A percentile compares a stretch with the other conserved stretches of the same genome.
Conservation (phyloP, 2,113 vertebrate genomes). For the Gavialis gangeticus region DNA sequence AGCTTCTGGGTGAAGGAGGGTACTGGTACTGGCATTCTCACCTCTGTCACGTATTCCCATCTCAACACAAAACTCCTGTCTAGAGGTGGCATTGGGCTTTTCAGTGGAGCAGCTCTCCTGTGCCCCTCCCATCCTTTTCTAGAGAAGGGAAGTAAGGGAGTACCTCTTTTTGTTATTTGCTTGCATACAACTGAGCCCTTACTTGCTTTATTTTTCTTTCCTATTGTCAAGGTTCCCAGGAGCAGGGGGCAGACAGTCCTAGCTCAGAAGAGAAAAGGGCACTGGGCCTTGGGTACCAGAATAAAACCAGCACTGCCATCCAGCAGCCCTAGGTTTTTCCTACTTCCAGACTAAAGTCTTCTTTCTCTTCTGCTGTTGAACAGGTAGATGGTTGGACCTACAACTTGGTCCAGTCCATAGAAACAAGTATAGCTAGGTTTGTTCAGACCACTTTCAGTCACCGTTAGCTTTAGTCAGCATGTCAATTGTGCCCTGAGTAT, state of each 20-base stretch:
- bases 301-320: neutral
- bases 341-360: rapidly evolving
- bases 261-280: neutral
- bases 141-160: neutral
- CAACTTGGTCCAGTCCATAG: neutral
- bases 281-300: neutral
- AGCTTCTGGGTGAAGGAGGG: rapidly evolving
- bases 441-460: neutral
- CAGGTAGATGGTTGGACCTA: neutral
- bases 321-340: neutral
- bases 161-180: neutral
- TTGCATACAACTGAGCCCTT: neutral
- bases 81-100: neutral
- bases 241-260: neutral
- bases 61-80: neutral
- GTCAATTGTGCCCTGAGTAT: neutral
- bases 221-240: neutral
- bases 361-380: neutral
- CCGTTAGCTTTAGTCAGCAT: neutral
- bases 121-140: neutral
- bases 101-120: too few relatives aligned
- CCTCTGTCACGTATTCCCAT: neutral
- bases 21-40: neutral
- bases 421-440: neutral
- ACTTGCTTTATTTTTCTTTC: neutral